A percentile compares a stretch with the other conserved stretches of the same genome.
These are phyloP conservation scores for Zophobas morio DNA, from an alignment of 1,140 invertebrate species.

Conservation along the genomic window DNA sequence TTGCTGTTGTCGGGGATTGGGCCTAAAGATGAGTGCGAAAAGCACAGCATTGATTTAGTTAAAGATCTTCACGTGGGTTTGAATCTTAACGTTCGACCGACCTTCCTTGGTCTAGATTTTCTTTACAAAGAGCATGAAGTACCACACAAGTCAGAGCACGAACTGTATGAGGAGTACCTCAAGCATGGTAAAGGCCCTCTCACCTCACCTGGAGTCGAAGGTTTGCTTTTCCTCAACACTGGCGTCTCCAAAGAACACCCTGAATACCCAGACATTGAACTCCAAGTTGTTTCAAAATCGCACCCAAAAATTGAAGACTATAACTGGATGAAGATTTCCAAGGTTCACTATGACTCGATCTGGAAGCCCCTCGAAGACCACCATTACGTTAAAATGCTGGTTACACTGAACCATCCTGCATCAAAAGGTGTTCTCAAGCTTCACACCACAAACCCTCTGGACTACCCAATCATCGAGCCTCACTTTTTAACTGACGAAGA, in stretches of 20 bases:
- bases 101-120: constrained; percentile 69
- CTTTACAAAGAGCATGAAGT: constrained; percentile 63
- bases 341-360: constrained; percentile 47
- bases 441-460: constrained; percentile 71
- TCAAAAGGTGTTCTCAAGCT: constrained; percentile 73
- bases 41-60: constrained; percentile 71
- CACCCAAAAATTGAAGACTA: not conserved
- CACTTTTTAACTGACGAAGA: constrained; percentile 72
- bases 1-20: constrained; percentile 86
- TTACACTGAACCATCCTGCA: constrained; percentile 81
- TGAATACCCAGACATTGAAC: constrained; percentile 73
- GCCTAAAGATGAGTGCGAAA: constrained; percentile 75
- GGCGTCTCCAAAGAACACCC: constrained; percentile 46
- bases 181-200: constrained; percentile 68
- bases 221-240: constrained; percentile 66
- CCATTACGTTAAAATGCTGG: constrained; percentile 66
- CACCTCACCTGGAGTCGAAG: constrained; percentile 67
- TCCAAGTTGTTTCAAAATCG: constrained; percentile 69
- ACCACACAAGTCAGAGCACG: constrained; percentile 66
- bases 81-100: constrained; percentile 73
- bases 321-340: constrained; percentile 49
- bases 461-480: constrained; percentile 75
- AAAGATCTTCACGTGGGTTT: constrained; percentile 71
- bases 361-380: constrained; percentile 65
- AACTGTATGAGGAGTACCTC: constrained; percentile 67